Evolutionary conservation across 2,113 vertebrate species (phyloP).

Genomic region (Lynx canadensis): DNA sequence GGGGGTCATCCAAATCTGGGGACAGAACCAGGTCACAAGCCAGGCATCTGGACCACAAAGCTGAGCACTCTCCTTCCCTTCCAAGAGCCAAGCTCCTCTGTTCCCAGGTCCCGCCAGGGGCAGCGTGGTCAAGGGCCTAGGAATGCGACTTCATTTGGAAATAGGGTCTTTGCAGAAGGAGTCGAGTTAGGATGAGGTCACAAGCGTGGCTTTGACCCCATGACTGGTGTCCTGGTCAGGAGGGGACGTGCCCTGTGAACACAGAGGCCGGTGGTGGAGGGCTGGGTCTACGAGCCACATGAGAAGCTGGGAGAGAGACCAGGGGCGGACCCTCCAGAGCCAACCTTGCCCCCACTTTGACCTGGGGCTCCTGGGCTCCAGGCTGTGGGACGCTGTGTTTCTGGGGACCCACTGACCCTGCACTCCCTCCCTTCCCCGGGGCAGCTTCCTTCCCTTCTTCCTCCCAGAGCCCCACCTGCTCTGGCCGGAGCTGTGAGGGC

Average conservation of each 20-base stretch:
- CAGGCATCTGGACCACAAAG: not conserved
- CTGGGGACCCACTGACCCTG: too few relatives aligned
- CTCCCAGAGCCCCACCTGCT: too few relatives aligned
- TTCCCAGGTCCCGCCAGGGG: not conserved
- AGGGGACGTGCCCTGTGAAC: not conserved
- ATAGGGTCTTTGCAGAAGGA: not conserved
- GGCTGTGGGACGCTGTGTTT: too few relatives aligned
- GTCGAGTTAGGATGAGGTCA: not conserved
- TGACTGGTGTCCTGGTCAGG: not conserved
- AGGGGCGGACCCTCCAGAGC: not conserved
- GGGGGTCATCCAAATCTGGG: not conserved
- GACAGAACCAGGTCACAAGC: not conserved
- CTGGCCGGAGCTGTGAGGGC: too few relatives aligned
- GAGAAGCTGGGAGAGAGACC: not conserved
- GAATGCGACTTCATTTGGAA: not conserved
- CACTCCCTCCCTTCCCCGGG: rapidly evolving
- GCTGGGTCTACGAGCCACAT: not conserved
- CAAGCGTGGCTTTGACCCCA: not conserved
- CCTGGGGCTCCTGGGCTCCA: not conserved
- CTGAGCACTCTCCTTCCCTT: not conserved
- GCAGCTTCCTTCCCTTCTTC: too few relatives aligned
- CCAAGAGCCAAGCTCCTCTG: not conserved
- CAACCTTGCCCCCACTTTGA: not conserved
- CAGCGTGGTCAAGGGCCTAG: not conserved
- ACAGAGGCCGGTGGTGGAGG: not conserved